A percentile compares a stretch with the other conserved stretches of the same genome.
Evolutionary conservation across 2,797 vertebrate species (phyloP).

Genomic region (Valencia hispanica): DNA sequence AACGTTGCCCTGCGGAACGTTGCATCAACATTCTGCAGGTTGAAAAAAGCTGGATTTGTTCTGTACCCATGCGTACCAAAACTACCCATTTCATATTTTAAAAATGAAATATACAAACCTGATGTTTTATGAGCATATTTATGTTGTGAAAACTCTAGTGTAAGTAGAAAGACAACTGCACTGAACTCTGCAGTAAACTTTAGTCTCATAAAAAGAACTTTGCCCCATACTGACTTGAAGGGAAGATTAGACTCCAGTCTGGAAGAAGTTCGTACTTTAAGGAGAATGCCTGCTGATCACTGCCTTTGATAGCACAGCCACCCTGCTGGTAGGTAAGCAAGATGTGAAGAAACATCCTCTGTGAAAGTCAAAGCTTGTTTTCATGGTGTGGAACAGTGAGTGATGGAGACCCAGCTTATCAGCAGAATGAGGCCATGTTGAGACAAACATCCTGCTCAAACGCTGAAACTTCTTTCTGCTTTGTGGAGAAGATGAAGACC

Average conservation of each 20-base stretch:
- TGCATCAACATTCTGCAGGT: no score
- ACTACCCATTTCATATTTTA: no score
- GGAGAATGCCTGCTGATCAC: slow-evolving; percentile 12
- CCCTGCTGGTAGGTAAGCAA: slow-evolving; percentile 16
- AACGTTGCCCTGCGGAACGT: no score
- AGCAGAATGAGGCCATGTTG: slow-evolving; percentile 21
- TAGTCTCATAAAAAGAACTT: slow-evolving; percentile 8
- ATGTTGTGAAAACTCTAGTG: not conserved
- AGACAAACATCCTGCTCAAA: slow-evolving; percentile 9
- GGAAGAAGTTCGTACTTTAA: slow-evolving; percentile 12
- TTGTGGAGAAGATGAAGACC: slow-evolving; percentile 15
- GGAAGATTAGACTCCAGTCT: slow-evolving; percentile 18
- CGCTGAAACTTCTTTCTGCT: slow-evolving; percentile 1
- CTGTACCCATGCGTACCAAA: no score
- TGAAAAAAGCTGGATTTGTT: no score
- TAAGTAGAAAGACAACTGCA: not conserved
- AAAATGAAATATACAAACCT: no score
- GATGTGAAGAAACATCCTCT: slow-evolving; percentile 30
- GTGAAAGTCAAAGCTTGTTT: slow-evolving; percentile 18
- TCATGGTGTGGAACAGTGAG: slow-evolving; percentile 11
- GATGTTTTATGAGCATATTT: no score
- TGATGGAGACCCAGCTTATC: slow-evolving; percentile 33
- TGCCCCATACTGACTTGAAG: slow-evolving; percentile 26
- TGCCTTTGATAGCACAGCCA: slow-evolving; percentile 28
- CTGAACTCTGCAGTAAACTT: not conserved